phyloP scores from a whole-genome alignment of 2,888 invertebrate species.

The Bombylius major region DNA sequence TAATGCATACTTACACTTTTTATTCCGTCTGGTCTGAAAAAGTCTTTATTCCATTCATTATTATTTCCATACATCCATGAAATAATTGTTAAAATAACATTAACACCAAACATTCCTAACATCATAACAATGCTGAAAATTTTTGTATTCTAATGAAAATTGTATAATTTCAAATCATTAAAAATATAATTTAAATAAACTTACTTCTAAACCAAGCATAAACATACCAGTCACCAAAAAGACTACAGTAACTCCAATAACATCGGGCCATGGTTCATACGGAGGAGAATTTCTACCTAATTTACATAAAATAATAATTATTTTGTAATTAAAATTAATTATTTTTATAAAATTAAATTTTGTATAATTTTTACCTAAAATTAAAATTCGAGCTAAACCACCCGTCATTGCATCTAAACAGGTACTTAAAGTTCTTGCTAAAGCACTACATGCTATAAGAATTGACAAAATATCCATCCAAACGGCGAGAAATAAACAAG shows the following conservation, averaged over 20 bases:
- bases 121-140: conserved; percentile 35
- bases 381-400: conserved; percentile 41
- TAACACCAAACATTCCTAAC: conserved; percentile 32
- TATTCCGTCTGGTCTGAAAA: conserved; percentile 32
- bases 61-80: conserved; percentile 29
- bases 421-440: conserved; percentile 43
- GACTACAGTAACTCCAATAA: conserved; percentile 43
- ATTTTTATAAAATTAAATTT: no score
- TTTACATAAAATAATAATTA: conserved; percentile 4
- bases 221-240: conserved; percentile 42
- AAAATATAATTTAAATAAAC: background rate
- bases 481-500: conserved; percentile 38
- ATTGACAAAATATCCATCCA: conserved; percentile 43
- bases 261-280: conserved; percentile 45
- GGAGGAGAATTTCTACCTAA: conserved; percentile 34
- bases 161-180: background rate
- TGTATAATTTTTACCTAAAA: conserved; percentile 32
- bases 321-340: no score
- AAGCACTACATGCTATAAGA: conserved; percentile 41
- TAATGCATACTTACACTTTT: conserved; percentile 26
- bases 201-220: conserved; percentile 46
- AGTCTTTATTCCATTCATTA: conserved; percentile 29
- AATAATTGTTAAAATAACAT: conserved; percentile 30
- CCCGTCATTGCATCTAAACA: conserved; percentile 45
- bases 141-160: conserved; percentile 28